phyloP scores from a whole-genome alignment of 2,888 invertebrate species.

The Thereva unica region DNA sequence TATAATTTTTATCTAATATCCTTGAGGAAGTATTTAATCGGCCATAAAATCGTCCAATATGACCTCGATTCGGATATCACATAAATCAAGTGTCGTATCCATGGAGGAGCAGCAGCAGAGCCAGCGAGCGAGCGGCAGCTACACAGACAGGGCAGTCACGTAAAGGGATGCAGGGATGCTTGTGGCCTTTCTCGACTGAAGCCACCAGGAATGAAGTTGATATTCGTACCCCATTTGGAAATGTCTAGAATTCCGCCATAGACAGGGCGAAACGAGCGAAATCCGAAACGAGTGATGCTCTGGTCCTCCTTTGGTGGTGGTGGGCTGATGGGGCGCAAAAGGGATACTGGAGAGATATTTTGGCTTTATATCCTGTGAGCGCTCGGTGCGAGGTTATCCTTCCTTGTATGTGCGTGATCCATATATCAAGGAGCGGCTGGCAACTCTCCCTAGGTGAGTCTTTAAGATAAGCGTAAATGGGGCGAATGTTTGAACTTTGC shows the following conservation, averaged over 20 bases:
- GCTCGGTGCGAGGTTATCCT: neutral
- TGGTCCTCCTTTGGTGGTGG: too few species aligned
- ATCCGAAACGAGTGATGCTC: neutral
- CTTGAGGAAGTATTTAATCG: conserved; percentile 42
- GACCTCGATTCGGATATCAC: conserved; percentile 40
- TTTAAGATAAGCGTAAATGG: conserved; percentile 28
- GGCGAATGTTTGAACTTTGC: conserved; percentile 20
- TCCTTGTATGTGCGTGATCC: conserved; percentile 25
- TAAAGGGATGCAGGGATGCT: conserved; percentile 10
- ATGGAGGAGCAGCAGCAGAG: too few species aligned
- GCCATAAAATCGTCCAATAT: conserved; percentile 42
- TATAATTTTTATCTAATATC: conserved; percentile 43
- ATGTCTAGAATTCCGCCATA: neutral
- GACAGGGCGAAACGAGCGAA: neutral
- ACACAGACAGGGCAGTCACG: conserved; percentile 4
- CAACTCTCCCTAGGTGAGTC: conserved; percentile 22
- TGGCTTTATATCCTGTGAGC: neutral
- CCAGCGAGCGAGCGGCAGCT: conserved; percentile 9
- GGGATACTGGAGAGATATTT: conserved; percentile 7
- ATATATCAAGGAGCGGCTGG: conserved; percentile 5
- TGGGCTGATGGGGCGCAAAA: neutral
- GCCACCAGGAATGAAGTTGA: neutral
- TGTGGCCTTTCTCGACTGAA: conserved; percentile 20
- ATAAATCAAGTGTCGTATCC: conserved; percentile 41
- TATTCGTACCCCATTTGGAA: neutral